Conservation (phyloP, 2,113 vertebrate genomes). For the Apistogramma diplotaenia region DNA sequence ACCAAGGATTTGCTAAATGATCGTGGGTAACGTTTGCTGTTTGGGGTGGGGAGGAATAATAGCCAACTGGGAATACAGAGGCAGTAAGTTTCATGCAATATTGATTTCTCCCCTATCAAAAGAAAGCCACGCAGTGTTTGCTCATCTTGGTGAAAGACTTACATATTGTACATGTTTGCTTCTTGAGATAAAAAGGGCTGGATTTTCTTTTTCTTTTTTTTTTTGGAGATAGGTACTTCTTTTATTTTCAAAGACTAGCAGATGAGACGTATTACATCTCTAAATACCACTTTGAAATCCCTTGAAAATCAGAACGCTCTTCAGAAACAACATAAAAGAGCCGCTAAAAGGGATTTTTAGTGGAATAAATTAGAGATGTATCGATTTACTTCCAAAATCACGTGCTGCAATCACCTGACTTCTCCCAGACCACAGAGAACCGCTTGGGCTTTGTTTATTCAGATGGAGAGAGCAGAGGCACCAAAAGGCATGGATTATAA, state of each 20-base stretch:
- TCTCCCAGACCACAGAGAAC: slow-evolving; percentile 72
- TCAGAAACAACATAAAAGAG: slow-evolving; percentile 80
- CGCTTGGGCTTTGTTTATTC: slow-evolving; percentile 83
- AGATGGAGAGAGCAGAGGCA: slow-evolving; percentile 79
- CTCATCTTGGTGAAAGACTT: slow-evolving; percentile 57
- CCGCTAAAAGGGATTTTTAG: slow-evolving; percentile 71
- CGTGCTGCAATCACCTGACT: slow-evolving; percentile 76
- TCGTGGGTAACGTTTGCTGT: slow-evolving; percentile 60
- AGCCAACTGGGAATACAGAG: slow-evolving; percentile 64
- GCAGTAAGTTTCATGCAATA: slow-evolving; percentile 66
- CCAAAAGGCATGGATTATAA: slow-evolving; percentile 81
- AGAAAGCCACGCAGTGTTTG: slow-evolving; percentile 60
- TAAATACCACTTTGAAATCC: slow-evolving; percentile 78
- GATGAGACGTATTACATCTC: slow-evolving; percentile 71
- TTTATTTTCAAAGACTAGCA: slow-evolving; percentile 79
- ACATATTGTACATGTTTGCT: slow-evolving; percentile 73
- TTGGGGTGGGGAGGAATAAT: slow-evolving; percentile 67
- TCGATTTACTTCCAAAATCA: slow-evolving; percentile 70
- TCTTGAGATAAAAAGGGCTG: slow-evolving; percentile 65
- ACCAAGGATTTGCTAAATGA: slow-evolving; percentile 64
- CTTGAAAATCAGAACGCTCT: slow-evolving; percentile 70
- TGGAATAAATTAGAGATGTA: slow-evolving; percentile 74
- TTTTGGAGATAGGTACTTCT: slow-evolving; percentile 74
- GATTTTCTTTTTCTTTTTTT: slow-evolving; percentile 73
- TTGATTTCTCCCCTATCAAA: slow-evolving; percentile 68